phyloP scores from a whole-genome alignment of 2,888 invertebrate genomes.

The Drosophila borealis region DNA sequence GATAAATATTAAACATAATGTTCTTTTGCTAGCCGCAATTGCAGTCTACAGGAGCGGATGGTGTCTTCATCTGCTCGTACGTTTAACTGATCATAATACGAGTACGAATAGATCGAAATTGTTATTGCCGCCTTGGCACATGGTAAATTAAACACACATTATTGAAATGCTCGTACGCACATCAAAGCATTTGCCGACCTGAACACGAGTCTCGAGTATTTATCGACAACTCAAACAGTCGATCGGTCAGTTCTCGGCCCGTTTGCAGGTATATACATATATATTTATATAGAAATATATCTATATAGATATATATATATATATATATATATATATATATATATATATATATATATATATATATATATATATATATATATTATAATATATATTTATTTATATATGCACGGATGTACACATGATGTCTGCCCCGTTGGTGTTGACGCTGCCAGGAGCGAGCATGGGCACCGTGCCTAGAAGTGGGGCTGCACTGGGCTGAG shows the following conservation, averaged over 20 bases:
- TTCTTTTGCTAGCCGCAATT: background rate
- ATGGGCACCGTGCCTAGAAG: conserved; percentile 26
- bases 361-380: conserved; percentile 4
- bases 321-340: conserved; percentile 3
- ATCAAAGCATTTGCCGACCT: conserved; percentile 53
- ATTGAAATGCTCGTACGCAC: conserved; percentile 38
- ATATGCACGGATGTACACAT: too few relatives aligned
- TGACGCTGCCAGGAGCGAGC: conserved; percentile 43
- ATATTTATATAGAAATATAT: conserved; percentile 10
- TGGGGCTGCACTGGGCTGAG: conserved; percentile 33
- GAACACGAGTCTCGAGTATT: conserved; percentile 43
- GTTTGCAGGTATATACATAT: conserved; percentile 25
- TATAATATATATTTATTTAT: conserved; percentile 4
- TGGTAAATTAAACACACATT: conserved; percentile 51
- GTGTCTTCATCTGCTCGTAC: background rate
- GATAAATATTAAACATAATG: background rate
- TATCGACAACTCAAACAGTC: conserved; percentile 56
- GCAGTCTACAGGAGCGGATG: background rate
- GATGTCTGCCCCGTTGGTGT: conserved; percentile 17
- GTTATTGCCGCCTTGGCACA: conserved; percentile 46
- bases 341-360: conserved; percentile 3
- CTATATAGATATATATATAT: conserved; percentile 6
- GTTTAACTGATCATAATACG: conserved; percentile 9
- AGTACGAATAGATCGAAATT: conserved; percentile 32
- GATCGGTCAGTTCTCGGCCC: conserved; percentile 49